Evolutionary conservation across 2,113 vertebrate species (phyloP), one percentile per base, ranked within the genome.

Genomic region (Pitta sordida): DNA sequence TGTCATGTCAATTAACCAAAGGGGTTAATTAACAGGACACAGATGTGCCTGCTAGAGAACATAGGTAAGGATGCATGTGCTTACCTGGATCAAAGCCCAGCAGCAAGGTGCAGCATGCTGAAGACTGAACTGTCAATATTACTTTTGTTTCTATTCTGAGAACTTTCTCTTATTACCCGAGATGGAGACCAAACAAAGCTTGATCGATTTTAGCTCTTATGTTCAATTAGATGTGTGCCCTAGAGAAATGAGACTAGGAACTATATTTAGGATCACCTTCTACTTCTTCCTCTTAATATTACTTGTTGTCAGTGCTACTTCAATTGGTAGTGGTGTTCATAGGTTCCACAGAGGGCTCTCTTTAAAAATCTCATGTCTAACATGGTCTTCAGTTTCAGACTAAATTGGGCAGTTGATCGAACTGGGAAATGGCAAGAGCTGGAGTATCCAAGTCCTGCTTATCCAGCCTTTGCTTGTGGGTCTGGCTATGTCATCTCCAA

Each of bases 381-480:
- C 37, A 3, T 39, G 70, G 9, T 86, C 96, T 97, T 97, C 96
- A 99, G 99, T 99, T 99, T 99, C 98, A 98, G 99, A 71, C 97
- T 99, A 96, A 99, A 98, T 30, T 99, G 99, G 99, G 99, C 99
- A 4, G 99, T 99, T 92, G 99, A 99, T 96, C 98, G 99, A 29
- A 98, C 98, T 2, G 99, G 99, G 60, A 99, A 99, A 94, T 99
- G 99, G 99, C 99, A 99, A 97, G 99, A 99, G 94, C 95, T 99
- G 95, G 98, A 99, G 88, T 99, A 99, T 59, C 97, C 98, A 8
- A 99, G 99, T 86, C 99, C 99, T 3, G 99, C 98, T 0, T 99
- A 99, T 95, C 99, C 99, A 6, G 99, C 99, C 13, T 99, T 99
- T 39, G 98, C 99, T 6, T 99, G 99, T 52, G 99, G 99, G 29